Evolutionary conservation across 1,140 invertebrate genomes (phyloP).

Genomic region (Plectrocnemia conspersa): DNA sequence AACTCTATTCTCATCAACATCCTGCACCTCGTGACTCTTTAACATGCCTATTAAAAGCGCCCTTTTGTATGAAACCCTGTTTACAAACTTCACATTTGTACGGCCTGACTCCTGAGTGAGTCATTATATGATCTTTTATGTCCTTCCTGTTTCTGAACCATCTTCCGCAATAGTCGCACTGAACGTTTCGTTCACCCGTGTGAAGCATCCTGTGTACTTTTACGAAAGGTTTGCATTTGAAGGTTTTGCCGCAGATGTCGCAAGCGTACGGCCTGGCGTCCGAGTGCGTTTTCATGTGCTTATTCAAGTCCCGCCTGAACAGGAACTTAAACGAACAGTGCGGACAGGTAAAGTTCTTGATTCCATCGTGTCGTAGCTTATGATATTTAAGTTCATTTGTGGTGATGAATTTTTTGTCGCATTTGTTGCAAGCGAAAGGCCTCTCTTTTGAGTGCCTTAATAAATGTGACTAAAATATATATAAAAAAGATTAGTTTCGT

Average conservation of each 20-base stretch:
- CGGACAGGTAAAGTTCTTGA: background rate
- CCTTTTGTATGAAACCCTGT: conserved; percentile 53
- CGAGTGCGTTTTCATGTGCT: conserved; percentile 34
- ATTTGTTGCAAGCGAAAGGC: conserved; percentile 7
- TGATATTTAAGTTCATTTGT: background rate
- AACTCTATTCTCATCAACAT: background rate
- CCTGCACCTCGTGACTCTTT: conserved; percentile 19
- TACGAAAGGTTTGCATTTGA: conserved; percentile 42
- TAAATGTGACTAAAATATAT: conserved; percentile 27
- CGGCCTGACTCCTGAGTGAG: conserved; percentile 54
- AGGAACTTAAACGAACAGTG: background rate
- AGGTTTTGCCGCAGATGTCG: conserved; percentile 42
- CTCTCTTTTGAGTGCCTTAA: conserved; percentile 4
- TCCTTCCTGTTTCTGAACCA: conserved; percentile 52
- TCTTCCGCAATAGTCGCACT: conserved; percentile 53
- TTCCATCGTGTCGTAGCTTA: conserved; percentile 11
- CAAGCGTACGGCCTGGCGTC: conserved; percentile 40
- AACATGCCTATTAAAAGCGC: conserved; percentile 44
- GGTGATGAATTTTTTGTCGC: conserved; percentile 7
- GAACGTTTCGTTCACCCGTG: conserved; percentile 41
- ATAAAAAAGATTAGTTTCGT: too few relatives aligned
- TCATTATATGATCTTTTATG: conserved; percentile 53
- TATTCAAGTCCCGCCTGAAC: conserved; percentile 20
- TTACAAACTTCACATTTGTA: conserved; percentile 56
- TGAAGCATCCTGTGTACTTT: conserved; percentile 45